phyloP scores from a whole-genome alignment of 1,140 invertebrate genomes.

The Wiebesia pumilae region DNA sequence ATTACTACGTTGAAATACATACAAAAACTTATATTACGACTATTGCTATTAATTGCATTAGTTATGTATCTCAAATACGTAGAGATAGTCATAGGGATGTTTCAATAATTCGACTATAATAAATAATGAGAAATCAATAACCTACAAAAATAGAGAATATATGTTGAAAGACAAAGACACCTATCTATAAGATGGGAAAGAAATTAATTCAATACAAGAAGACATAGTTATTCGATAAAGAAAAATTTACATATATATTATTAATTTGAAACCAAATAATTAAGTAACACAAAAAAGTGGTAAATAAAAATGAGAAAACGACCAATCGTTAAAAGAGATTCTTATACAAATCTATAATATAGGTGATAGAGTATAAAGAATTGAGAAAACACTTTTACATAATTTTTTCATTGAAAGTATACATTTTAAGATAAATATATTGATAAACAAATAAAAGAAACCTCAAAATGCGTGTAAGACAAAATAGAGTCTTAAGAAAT shows the following conservation, averaged over 20 bases:
- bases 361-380: conserved; percentile 56
- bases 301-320: conserved; percentile 32
- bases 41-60: conserved; percentile 38
- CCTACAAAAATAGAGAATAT: not conserved
- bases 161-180: not conserved
- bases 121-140: not conserved
- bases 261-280: not conserved
- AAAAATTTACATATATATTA: conserved; percentile 27
- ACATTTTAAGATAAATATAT: conserved; percentile 46
- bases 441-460: not conserved
- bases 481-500: conserved; percentile 53
- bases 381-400: conserved; percentile 63
- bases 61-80: conserved; percentile 4
- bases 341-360: conserved; percentile 57
- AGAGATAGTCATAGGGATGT: conserved; percentile 22
- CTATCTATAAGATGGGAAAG: not conserved
- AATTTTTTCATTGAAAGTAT: conserved; percentile 66
- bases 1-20: conserved; percentile 53
- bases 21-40: conserved; percentile 22
- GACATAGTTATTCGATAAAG: not conserved
- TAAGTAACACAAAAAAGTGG: conserved; percentile 16
- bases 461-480: conserved; percentile 52
- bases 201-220: not conserved
- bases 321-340: conserved; percentile 48
- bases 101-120: conserved; percentile 27